phyloP scores from a whole-genome alignment of 2,888 invertebrate species.

The Allolobophora icterica region DNA sequence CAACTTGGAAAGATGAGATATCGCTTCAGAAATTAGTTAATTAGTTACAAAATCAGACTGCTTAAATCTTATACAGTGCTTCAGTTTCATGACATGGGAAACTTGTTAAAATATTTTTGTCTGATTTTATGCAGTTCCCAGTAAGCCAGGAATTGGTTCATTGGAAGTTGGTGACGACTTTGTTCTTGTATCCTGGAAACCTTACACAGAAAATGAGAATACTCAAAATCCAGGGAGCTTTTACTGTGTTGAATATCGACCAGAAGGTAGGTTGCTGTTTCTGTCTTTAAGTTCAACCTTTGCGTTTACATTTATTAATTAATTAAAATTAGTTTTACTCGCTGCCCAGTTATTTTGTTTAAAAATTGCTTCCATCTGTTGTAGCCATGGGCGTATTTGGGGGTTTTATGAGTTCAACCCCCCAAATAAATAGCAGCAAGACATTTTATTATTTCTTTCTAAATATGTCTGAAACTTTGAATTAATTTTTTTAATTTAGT shows the following conservation, averaged over 20 bases:
- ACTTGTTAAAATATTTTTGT: background rate
- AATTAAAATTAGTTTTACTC: too few species aligned
- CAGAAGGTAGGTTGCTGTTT: background rate
- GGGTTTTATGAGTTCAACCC: too few species aligned
- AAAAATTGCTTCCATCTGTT: background rate
- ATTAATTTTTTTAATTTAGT: too few species aligned
- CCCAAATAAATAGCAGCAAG: too few species aligned
- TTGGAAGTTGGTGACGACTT: slow-evolving; percentile 24
- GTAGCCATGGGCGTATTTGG: too few species aligned
- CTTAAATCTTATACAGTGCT: background rate
- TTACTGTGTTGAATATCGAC: slow-evolving; percentile 29
- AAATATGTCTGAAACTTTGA: too few species aligned
- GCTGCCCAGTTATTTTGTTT: background rate
- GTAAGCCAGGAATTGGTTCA: slow-evolving; percentile 27
- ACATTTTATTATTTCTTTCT: too few species aligned
- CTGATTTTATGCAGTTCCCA: slow-evolving; percentile 21
- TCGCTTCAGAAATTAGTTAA: background rate
- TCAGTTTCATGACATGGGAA: background rate
- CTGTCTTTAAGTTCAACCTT: background rate
- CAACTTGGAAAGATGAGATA: background rate
- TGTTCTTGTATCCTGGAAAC: slow-evolving; percentile 9
- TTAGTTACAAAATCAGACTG: background rate
- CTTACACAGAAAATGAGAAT: slow-evolving; percentile 28
- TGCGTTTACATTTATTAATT: background rate
- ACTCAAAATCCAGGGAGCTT: slow-evolving; percentile 31